A percentile compares a stretch with the other conserved stretches of the same genome.
phyloP scores from a whole-genome alignment of 2,888 invertebrate genomes.

The Chrysopilus asiliformis region DNA sequence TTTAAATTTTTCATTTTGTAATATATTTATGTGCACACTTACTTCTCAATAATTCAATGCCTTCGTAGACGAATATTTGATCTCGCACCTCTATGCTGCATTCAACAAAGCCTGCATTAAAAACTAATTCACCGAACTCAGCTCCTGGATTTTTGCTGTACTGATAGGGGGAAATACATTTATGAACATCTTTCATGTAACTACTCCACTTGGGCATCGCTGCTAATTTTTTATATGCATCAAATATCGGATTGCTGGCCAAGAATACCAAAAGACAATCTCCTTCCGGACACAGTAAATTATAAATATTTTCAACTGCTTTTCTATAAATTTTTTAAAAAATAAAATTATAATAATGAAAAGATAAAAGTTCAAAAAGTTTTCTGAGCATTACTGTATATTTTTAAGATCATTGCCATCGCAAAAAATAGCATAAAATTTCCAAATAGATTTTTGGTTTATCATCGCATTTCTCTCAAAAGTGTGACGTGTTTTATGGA shows the following conservation, averaged over 20 bases:
- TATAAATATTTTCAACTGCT: conserved; percentile 50
- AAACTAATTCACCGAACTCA: conserved; percentile 41
- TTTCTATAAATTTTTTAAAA: conserved; percentile 34
- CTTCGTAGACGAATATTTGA: conserved; percentile 44
- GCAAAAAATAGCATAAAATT: too few species aligned
- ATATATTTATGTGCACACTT: background rate
- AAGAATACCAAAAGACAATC: conserved; percentile 55
- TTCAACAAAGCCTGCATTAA: conserved; percentile 46
- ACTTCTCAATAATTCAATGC: conserved; percentile 45
- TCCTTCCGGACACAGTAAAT: conserved; percentile 51
- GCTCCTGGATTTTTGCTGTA: conserved; percentile 44
- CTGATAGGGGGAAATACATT: conserved; percentile 56
- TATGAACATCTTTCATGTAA: conserved; percentile 51
- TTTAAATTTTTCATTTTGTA: background rate
- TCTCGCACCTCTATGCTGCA: conserved; percentile 45
- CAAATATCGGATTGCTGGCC: conserved; percentile 54
- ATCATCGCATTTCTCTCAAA: too few species aligned
- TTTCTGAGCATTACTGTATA: too few species aligned
- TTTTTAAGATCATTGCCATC: too few species aligned
- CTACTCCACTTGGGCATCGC: conserved; percentile 43
- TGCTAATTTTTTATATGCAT: conserved; percentile 49
- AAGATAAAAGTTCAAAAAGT: too few species aligned
- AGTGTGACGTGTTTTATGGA: too few species aligned
- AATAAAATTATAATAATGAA: background rate
- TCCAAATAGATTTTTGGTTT: too few species aligned